A percentile compares a stretch with the other conserved stretches of the same genome.
Evolutionary conservation across 2,888 invertebrate species (phyloP).

Genomic region (Nomada goodeniana): DNA sequence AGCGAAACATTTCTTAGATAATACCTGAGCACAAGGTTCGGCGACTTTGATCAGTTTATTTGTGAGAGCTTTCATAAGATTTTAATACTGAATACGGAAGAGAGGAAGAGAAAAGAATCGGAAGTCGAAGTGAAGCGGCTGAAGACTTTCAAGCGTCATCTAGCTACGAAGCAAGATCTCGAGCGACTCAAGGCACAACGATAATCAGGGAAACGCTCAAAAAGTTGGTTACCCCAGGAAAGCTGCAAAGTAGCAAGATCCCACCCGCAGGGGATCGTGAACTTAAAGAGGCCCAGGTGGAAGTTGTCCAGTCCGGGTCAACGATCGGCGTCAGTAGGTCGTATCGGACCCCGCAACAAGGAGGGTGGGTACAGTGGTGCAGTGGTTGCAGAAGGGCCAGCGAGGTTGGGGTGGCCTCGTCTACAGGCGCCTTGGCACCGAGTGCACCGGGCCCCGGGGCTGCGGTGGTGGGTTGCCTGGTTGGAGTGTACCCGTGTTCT

Average conservation of each 20-base stretch:
- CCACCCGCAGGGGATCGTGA: constrained; percentile 76
- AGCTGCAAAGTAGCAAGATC: constrained; percentile 76
- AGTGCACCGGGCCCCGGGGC: constrained; percentile 82
- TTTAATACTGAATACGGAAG: neutral
- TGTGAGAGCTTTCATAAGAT: neutral
- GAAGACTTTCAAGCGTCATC: neutral
- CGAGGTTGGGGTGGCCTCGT: constrained; percentile 80
- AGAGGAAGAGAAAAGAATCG: neutral
- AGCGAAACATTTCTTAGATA: neutral
- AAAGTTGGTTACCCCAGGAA: constrained; percentile 23
- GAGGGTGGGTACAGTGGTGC: constrained; percentile 78
- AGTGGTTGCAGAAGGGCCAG: constrained; percentile 75
- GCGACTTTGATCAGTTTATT: constrained; percentile 7
- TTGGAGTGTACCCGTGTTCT: constrained; percentile 83
- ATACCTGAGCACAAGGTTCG: neutral
- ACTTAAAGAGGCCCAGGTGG: constrained; percentile 73
- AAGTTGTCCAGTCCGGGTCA: constrained; percentile 72
- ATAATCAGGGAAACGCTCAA: neutral
- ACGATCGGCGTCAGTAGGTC: constrained; percentile 70
- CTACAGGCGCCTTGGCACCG: constrained; percentile 81
- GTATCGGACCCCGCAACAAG: constrained; percentile 69
- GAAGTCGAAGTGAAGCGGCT: constrained; percentile 61
- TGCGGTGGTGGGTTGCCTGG: constrained; percentile 83
- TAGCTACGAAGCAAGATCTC: neutral
- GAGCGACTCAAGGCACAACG: neutral